A percentile compares a stretch with the other conserved stretches of the same genome.
Conservation (phyloP, 2,888 invertebrate genomes). For the Tinea semifulvella region DNA sequence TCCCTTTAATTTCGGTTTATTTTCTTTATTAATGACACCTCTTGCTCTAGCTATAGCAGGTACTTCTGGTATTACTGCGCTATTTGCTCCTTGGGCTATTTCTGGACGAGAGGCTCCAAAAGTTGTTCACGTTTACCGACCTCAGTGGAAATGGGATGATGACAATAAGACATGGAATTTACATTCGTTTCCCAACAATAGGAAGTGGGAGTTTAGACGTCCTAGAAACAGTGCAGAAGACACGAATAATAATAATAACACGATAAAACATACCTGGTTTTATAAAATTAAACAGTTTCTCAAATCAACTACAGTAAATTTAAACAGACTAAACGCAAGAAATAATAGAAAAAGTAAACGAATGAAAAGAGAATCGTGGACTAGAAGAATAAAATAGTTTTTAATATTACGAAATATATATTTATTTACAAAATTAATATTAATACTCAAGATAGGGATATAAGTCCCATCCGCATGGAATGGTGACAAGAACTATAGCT, state of each 20-base stretch:
- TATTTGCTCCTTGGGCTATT: conserved; percentile 72
- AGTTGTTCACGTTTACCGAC: conserved; percentile 42
- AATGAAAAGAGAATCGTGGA: conserved; percentile 41
- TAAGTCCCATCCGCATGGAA: too few species aligned
- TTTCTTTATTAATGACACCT: conserved; percentile 71
- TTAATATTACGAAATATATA: background rate
- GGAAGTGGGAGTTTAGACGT: conserved; percentile 26
- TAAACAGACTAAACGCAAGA: conserved; percentile 25
- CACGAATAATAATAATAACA: conserved; percentile 12
- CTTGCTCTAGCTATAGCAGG: conserved; percentile 70
- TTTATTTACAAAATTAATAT: too few species aligned
- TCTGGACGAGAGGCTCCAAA: conserved; percentile 58
- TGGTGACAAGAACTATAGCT: too few species aligned
- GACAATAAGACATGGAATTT: conserved; percentile 62
- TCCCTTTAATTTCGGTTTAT: conserved; percentile 66
- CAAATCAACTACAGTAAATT: conserved; percentile 27
- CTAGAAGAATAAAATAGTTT: conserved; percentile 26
- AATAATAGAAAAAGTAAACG: conserved; percentile 34
- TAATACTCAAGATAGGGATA: too few species aligned
- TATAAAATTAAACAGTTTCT: conserved; percentile 37
- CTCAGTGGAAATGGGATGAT: conserved; percentile 68
- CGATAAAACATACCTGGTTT: conserved; percentile 27
- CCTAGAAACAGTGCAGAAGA: conserved; percentile 28
- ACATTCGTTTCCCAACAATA: conserved; percentile 42
- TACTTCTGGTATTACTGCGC: conserved; percentile 67